Evolutionary conservation across 2,113 vertebrate genomes (phyloP), one percentile per base, ranked within the genome.

Genomic region (Anguilla japonica): DNA sequence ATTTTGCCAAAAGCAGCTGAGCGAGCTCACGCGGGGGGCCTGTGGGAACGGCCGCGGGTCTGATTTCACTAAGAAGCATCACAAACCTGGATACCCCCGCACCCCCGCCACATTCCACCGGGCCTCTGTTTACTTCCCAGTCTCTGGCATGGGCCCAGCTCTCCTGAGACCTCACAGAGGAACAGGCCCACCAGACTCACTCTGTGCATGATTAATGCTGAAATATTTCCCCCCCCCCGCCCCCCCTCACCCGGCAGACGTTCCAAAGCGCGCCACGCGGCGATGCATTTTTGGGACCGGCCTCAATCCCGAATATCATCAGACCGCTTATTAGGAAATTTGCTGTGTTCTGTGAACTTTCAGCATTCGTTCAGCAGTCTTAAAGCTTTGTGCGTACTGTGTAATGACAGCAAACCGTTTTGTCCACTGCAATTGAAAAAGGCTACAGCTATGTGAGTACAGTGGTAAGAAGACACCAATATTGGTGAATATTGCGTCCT

Each of bases 21-120:
- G 63, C 7, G 63, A 63, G 41, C 83, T 78, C n/a, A 78, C 1
- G 63, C 83, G 46, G 41, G 41, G 60, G 63, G 9, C 34, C 63
- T 46, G 34, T 43, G 29, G 83, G 81, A 84, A 84, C 83, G 43
- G 41, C 60, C 46, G 60, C 60, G 14, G 57, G 83, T 29, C 39
- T 84, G 83, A 84, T 78, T 84, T 84, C 63, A 41, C 63, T 78
- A 46, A 84, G 60, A 84, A 78, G 39, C 83, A 43, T 84, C 83
- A 43, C 63, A 71, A 41, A 84, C 83, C 34, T 43, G 39, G 6
- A 43, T 46, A 20, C 63, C 60, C 60, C 0, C 60, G 34, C 34
- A 34, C 4, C 60, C 40, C 15, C 39, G 20, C 2, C 34, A 43
- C 4, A 67, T 84, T 84, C 57, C 83, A 67, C 20, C 63, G n/a